phyloP scores from a whole-genome alignment of 2,797 vertebrate species.

The Acanthis flammea region DNA sequence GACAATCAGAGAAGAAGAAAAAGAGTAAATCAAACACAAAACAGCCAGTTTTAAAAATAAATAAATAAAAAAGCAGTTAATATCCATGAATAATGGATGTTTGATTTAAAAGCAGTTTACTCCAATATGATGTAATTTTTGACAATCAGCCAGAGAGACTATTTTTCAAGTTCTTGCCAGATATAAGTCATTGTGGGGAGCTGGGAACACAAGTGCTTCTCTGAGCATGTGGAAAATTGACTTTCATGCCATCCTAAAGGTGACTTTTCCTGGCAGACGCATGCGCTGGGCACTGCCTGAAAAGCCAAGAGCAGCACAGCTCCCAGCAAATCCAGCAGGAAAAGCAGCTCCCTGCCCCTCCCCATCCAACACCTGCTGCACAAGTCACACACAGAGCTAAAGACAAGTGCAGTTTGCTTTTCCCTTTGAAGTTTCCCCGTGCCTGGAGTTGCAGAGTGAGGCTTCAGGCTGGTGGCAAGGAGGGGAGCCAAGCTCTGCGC shows the following conservation, averaged over 20 bases:
- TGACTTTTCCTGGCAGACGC: conserved; percentile 70
- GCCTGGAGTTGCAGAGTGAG: conserved; percentile 44
- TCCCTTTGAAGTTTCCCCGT: conserved; percentile 38
- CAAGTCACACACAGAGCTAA: background rate
- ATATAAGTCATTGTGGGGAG: conserved; percentile 83
- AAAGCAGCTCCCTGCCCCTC: background rate
- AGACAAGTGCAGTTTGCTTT: background rate
- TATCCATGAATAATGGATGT: conserved; percentile 86
- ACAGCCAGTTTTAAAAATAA: conserved; percentile 54
- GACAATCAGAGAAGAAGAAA: conserved; percentile 60
- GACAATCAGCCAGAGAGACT: conserved; percentile 89
- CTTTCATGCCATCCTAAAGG: conserved; percentile 74
- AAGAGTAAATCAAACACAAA: conserved; percentile 77
- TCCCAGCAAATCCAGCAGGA: background rate
- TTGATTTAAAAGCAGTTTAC: conserved; percentile 85
- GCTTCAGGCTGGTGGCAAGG: conserved; percentile 32
- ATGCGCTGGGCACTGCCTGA: background rate
- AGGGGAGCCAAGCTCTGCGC: conserved; percentile 39
- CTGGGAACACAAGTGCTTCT: conserved; percentile 48
- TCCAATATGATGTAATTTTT: conserved; percentile 93
- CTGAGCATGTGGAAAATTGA: conserved; percentile 69
- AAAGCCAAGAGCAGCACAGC: background rate
- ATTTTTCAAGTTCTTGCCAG: conserved; percentile 84
- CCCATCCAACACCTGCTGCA: background rate
- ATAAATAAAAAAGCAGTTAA: conserved; percentile 77